Conservation (phyloP, 2,888 invertebrate species). For the Eupithecia subumbrata region DNA sequence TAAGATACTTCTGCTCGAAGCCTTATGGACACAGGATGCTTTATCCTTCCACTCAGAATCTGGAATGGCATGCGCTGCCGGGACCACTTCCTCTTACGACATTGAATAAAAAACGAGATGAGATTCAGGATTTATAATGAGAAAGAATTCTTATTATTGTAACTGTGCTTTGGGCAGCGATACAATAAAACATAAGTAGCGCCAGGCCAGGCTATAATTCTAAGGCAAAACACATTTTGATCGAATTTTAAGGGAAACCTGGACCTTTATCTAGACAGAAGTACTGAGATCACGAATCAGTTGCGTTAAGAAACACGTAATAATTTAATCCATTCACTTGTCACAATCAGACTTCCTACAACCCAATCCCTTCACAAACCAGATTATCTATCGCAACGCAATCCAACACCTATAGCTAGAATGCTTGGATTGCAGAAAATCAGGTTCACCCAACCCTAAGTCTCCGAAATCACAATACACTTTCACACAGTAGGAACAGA, state of each 20-base stretch:
- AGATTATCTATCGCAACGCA: constrained; percentile 29
- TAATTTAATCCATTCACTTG: constrained; percentile 9
- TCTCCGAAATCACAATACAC: constrained; percentile 21
- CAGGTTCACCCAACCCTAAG: constrained; percentile 66
- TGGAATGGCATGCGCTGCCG: constrained; percentile 35
- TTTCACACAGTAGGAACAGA: constrained; percentile 15
- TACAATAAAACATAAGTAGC: neutral
- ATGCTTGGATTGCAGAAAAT: constrained; percentile 74
- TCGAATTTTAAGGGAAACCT: neutral
- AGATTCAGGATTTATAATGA: constrained; percentile 15
- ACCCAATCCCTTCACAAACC: constrained; percentile 30
- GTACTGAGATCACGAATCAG: neutral
- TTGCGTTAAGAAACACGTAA: neutral
- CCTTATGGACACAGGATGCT: constrained; percentile 28
- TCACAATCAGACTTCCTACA: constrained; percentile 27
- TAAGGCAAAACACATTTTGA: neutral
- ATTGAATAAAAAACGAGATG: constrained; percentile 8
- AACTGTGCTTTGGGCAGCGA: constrained; percentile 15
- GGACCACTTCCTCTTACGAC: constrained; percentile 30
- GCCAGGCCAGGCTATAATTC: no score
- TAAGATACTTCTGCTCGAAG: constrained; percentile 31
- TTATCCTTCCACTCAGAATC: constrained; percentile 33
- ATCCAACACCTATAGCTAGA: constrained; percentile 55
- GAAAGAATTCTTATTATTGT: constrained; percentile 12
- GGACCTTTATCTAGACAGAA: neutral